Base-by-base conservation (phyloP, 2,888 invertebrate genomes). In the Mythimna lalbum region DNA sequence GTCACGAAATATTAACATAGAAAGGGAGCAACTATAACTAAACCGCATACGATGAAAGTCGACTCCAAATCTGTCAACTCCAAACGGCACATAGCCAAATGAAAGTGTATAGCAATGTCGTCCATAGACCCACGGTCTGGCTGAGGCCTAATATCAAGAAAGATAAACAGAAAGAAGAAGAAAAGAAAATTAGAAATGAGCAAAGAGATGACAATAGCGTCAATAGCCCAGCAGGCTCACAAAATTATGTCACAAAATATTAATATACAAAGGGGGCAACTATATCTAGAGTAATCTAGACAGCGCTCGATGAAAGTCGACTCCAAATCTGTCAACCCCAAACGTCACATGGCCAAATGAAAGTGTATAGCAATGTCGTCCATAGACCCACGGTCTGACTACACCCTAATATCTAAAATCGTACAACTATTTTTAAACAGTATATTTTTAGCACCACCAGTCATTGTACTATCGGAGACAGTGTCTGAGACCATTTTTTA, bases 381-480 rank as follows among this genome's bases (percentile, higher is more conserved):
- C 27, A 27, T 27, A 27, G 27, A 27, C 27, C 0, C 12, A 7
- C 33, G 1, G 9, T 62, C 23, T 73, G n/a, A 6, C 17, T 53
- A 31, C 52, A 53, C 33, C 52, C 63, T 43, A 61, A 61, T 7
- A 50, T 61, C 61, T 71, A 56, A 78, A 72, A 52, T 39, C 6
- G 73, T 47, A n/a, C 5, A 23, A 5, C 64, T 78, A 78, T 56
- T 52, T 52, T 52, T 64, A 72, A 52, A 53, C 55, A 0, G n/a
- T 27, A 0, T 78, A 76, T 78, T 72, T 47, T 49, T 78, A 78
- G 61, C 3, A 21, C 47, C 36, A 31, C 56, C 60, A 78, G 73
- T 73, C 76, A 78, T 64, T 78, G 79, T 64, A 64, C 50, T 63
- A 33, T 63, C 33, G 27, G 23, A 73, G 61, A 78, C 73, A 21